Evolutionary conservation across 2,888 invertebrate species (phyloP).

Genomic region (Ceramica pisi): DNA sequence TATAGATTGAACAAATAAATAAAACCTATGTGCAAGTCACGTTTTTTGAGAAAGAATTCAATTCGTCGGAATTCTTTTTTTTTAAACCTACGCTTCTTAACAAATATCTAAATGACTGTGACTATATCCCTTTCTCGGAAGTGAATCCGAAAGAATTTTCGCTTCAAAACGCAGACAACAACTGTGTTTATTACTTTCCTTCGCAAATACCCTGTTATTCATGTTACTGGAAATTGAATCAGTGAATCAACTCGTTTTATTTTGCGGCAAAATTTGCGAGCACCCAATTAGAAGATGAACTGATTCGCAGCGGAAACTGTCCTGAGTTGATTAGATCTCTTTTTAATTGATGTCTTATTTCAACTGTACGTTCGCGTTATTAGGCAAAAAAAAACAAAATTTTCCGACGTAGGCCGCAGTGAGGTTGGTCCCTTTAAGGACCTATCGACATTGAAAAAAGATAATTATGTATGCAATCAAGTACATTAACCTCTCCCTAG

Average conservation of each 20-base stretch:
- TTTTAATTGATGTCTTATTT: neutral
- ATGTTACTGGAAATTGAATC: slow-evolving; percentile 15
- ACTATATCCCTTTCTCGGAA: slow-evolving; percentile 3
- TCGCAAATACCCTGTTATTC: slow-evolving; percentile 13
- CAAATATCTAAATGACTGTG: neutral
- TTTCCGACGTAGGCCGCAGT: neutral
- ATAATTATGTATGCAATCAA: too few relatives aligned
- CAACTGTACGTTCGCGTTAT: neutral
- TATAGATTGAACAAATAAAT: too few relatives aligned
- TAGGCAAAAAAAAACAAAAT: neutral
- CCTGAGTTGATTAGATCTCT: slow-evolving; percentile 16
- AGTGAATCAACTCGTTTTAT: slow-evolving; percentile 25
- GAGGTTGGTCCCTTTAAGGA: neutral
- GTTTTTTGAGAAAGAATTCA: neutral
- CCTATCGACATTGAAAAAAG: neutral
- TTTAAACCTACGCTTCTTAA: neutral
- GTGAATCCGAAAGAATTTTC: slow-evolving; percentile 4
- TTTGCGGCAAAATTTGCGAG: slow-evolving; percentile 12
- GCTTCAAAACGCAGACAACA: slow-evolving; percentile 13
- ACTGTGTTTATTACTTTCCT: slow-evolving; percentile 29
- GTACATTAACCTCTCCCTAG: too few relatives aligned
- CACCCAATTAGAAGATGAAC: slow-evolving; percentile 6
- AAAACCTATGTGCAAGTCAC: too few relatives aligned
- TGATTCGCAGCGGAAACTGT: slow-evolving; percentile 9
- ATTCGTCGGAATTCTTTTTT: too few relatives aligned